Evolutionary conservation across 1,140 invertebrate genomes (phyloP).

Genomic region (Temnothorax nylanderi): DNA sequence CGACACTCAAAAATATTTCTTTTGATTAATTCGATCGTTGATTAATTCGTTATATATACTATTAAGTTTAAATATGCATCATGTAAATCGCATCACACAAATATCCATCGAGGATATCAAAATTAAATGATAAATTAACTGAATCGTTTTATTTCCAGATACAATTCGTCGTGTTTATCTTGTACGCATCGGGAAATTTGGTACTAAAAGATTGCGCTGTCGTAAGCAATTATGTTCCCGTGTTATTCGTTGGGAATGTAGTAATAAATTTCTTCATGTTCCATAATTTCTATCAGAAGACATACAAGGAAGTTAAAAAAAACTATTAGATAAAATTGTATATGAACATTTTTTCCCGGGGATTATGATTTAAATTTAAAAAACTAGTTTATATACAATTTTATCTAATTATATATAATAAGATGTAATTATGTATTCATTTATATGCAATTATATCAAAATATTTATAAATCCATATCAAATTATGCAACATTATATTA

Average conservation of each 20-base stretch:
- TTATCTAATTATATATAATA: too few relatives aligned
- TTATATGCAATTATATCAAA: too few relatives aligned
- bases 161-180: slow-evolving; percentile 22
- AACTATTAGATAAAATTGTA: neutral
- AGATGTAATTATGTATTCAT: too few relatives aligned
- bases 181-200: neutral
- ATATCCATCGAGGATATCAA: neutral
- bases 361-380: too few relatives aligned
- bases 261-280: slow-evolving; percentile 61
- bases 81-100: neutral
- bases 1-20: neutral
- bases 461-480: too few relatives aligned
- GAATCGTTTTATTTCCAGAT: slow-evolving; percentile 12
- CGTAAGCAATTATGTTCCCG: accelerated
- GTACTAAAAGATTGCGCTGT: slow-evolving; percentile 13
- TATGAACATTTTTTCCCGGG: too few relatives aligned
- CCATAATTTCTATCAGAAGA: slow-evolving; percentile 56
- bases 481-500: too few relatives aligned
- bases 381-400: too few relatives aligned
- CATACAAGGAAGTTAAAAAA: slow-evolving; percentile 10
- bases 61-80: too few relatives aligned
- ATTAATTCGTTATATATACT: too few relatives aligned
- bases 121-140: neutral
- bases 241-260: neutral
- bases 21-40: neutral